Evolutionary conservation across 2,797 vertebrate species (phyloP), one percentile per base, ranked within the genome.

Genomic region (Falco novaeseelandiae): DNA sequence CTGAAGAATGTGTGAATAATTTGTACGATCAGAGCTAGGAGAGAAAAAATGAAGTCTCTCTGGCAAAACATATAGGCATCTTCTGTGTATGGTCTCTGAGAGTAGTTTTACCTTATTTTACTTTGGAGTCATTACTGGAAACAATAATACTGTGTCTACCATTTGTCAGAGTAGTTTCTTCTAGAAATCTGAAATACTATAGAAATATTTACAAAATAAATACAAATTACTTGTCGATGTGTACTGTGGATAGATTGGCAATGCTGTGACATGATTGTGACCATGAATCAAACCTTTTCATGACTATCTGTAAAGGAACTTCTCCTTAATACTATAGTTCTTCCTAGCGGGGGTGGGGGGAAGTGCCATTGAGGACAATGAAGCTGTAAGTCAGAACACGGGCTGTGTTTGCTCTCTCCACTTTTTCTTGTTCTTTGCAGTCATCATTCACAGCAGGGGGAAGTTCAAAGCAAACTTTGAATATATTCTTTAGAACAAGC

Each of bases 381-480:
- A 58, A 71, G 57, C 73, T 89, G n/a, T 3, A 38, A 59, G 44
- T 70, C 83, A 80, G 34, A 93, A 89, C 86, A 93, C 59, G 34
- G 69, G 16, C 44, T 94, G 80, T 93, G 54, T 90, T 97, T 97
- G 57, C 55, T 86, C 87, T 59, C 48, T 91, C 80, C 36, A 27
- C 81, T 80, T 54, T 65, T 83, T 92, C 32, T 0, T 54, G 40
- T 90, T 94, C 51, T 83, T 63, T 71, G 51, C 79, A 69, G 38
- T 69, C 74, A 14, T 85, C 67, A 9, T 93, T 96, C 76, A 57
- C 49, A 63, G 46, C 86, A 22, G 89, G 69, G 95, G 89, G 70
- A 61, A 89, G 88, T 97, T 97, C 95, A 97, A 97, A 97, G 89
- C 83, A 59, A 89, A 66, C 77, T 77, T 22, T 66, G 87, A 93